Percentiles rank a stretch among this genome's conserved stretches.
phyloP scores from a whole-genome alignment of 2,888 invertebrate species.

The Callinectes sapidus region DNA sequence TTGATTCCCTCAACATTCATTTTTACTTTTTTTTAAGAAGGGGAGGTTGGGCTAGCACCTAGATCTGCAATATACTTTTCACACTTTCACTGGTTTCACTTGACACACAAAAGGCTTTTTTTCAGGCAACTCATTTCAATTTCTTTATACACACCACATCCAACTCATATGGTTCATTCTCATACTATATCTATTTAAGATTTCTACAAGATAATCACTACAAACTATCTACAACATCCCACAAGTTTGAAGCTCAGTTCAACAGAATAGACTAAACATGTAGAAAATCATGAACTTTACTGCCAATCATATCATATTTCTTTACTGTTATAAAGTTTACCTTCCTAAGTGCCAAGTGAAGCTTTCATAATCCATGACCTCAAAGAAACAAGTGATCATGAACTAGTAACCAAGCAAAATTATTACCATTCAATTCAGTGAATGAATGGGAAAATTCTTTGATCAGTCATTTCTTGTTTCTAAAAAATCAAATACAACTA shows the following conservation, averaged over 20 bases:
- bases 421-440: not conserved
- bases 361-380: not conserved
- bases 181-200: not conserved
- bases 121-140: not conserved
- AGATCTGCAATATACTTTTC: no score
- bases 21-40: no score
- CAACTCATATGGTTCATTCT: not conserved
- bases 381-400: not conserved
- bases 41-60: no score
- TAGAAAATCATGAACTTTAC: not conserved
- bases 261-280: not conserved
- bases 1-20: no score
- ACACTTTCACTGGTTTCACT: not conserved
- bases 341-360: not conserved
- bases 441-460: not conserved
- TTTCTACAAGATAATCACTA: not conserved
- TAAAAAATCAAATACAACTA: not conserved
- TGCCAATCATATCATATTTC: not conserved
- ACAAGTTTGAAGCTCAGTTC: not conserved
- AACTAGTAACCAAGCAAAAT: not conserved
- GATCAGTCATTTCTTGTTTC: not conserved
- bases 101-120: not conserved
- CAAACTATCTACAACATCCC: not conserved
- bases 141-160: not conserved
- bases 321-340: not conserved